Evolutionary conservation across 1,140 invertebrate genomes (phyloP).

Genomic region (Calephelis nemesis): DNA sequence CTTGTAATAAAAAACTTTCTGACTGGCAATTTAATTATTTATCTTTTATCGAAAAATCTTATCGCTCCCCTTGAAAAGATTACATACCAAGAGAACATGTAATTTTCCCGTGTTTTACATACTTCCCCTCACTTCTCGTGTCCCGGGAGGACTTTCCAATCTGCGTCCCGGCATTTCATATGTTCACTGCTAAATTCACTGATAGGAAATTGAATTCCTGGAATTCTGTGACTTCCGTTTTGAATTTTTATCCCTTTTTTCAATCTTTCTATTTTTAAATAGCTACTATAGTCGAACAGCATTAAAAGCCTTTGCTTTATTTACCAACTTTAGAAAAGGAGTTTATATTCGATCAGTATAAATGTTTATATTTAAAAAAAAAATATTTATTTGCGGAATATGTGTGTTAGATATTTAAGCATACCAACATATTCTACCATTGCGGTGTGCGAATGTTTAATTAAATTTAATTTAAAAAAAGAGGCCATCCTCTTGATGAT

Average conservation of each 20-base stretch:
- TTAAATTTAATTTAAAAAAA: too few relatives aligned
- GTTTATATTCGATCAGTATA: too few relatives aligned
- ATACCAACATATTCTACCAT: too few relatives aligned
- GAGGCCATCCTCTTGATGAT: too few relatives aligned
- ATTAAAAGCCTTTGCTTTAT: neutral
- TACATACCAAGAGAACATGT: constrained; percentile 44
- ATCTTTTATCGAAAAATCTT: constrained; percentile 19
- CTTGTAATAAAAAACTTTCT: neutral
- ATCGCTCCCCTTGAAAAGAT: constrained; percentile 29
- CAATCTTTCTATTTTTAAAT: neutral
- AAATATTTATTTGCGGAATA: too few relatives aligned
- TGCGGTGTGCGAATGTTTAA: too few relatives aligned
- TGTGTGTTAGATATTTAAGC: too few relatives aligned
- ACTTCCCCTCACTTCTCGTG: constrained; percentile 36
- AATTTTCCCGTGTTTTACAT: constrained; percentile 67
- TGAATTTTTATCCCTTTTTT: neutral
- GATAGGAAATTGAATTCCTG: constrained; percentile 72
- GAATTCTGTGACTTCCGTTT: constrained; percentile 50
- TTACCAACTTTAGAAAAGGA: too few relatives aligned
- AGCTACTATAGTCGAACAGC: neutral
- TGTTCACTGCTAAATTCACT: constrained; percentile 66
- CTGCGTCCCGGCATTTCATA: constrained; percentile 62
- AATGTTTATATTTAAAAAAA: too few relatives aligned
- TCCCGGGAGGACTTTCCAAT: constrained; percentile 48
- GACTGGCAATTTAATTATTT: neutral